Conservation (phyloP, 2,888 invertebrate genomes). For the Priocnemis perturbator region DNA sequence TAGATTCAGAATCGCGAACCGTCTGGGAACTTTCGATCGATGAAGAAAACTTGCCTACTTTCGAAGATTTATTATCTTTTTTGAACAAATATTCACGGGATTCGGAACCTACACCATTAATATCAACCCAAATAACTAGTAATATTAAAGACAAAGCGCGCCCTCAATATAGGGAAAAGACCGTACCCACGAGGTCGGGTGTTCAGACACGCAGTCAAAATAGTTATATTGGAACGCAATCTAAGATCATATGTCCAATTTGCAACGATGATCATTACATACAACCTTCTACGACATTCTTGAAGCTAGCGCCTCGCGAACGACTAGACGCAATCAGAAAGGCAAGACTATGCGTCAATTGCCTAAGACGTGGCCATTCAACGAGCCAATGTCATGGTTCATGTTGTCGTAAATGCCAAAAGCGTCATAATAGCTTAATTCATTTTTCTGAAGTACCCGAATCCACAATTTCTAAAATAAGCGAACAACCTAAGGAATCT, state of each 20-base stretch:
- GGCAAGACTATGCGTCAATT: constrained; percentile 12
- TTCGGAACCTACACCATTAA: no score
- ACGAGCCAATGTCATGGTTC: background rate
- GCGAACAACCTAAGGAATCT: no score
- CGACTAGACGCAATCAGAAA: background rate
- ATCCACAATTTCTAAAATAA: background rate
- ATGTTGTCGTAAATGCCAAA: constrained; percentile 4
- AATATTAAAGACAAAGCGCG: no score
- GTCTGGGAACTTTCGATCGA: no score
- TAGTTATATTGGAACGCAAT: background rate
- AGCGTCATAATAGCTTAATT: constrained; percentile 11
- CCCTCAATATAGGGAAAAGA: no score
- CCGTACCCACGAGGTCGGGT: no score
- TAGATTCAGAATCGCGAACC: background rate
- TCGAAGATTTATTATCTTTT: no score
- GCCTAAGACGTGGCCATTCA: constrained; percentile 1
- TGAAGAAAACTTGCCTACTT: no score
- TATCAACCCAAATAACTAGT: no score
- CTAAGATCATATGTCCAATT: background rate
- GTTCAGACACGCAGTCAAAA: background rate
- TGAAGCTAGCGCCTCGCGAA: background rate
- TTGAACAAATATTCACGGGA: no score
- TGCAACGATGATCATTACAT: background rate
- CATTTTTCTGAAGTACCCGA: no score
- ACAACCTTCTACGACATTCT: background rate